Evolutionary conservation across 2,888 invertebrate genomes (phyloP), one percentile per base, ranked within the genome.

Genomic region (Cremastinae sp.): DNA sequence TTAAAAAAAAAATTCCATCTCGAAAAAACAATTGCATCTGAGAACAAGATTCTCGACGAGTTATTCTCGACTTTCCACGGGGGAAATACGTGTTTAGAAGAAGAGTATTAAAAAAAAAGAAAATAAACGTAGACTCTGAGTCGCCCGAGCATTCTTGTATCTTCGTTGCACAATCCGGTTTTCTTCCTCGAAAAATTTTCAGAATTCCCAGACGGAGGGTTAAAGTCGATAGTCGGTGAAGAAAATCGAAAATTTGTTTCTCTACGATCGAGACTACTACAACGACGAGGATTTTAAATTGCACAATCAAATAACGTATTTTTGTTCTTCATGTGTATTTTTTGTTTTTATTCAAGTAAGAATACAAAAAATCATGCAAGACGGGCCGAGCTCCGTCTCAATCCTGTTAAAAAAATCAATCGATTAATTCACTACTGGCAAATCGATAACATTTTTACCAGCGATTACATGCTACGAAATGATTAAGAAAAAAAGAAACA

Each of bases 381-480:
- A 58, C 53, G 59, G 68, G 53, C 62, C 64, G 34, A 58, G 58
- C 18, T 36, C 45, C 16, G 43, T 38, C 36, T 36, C 28, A 14
- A 43, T 59, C 64, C 61, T 72, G 53, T 43, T 16, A 64, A 58
- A 7, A 59, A 45, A 38, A 58, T 76, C 47, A 76, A 62, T 22
- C 36, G n/a, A 22, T 38, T n/a, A n/a, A n/a, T 28, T 28, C 28
- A 68, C 62, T 72, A 73, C 59, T 64, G 68, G 41, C 72, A 64
- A 69, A 64, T 69, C 53, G 38, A 69, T 59, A 28, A 70, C 69
- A 74, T 69, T 76, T 64, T 56, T 53, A 68, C 68, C 28, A 62
- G 62, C 71, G 51, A 76, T 64, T 64, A 73, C 76, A 73, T 76
- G 76, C 76, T 34, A 53, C 41, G 47, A 53, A 59, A 34, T 14